A percentile compares a stretch with the other conserved stretches of the same genome.
phyloP scores from a whole-genome alignment of 2,888 invertebrate genomes.

The Boloria selene region DNA sequence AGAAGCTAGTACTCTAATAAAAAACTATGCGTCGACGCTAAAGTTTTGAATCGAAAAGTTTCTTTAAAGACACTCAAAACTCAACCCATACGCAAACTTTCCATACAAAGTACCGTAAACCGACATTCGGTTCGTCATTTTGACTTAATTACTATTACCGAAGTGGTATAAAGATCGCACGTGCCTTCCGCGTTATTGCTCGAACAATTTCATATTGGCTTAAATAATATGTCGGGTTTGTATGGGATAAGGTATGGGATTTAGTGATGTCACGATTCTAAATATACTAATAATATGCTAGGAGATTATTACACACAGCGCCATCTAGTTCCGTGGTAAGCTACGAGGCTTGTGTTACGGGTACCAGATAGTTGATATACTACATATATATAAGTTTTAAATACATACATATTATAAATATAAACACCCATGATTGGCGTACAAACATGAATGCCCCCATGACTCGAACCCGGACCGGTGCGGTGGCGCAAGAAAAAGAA shows the following conservation, averaged over 20 bases:
- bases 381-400: no score
- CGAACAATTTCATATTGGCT: conserved; percentile 78
- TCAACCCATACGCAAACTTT: conserved; percentile 22
- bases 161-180: conserved; percentile 52
- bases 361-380: no score
- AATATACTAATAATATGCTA: no score
- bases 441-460: no score
- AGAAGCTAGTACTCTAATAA: background rate
- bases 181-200: conserved; percentile 73
- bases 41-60: conserved; percentile 22
- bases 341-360: no score
- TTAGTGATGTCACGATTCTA: background rate
- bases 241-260: conserved; percentile 16
- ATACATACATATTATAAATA: no score
- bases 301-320: no score
- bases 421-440: no score
- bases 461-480: no score
- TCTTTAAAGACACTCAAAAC: conserved; percentile 7
- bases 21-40: background rate
- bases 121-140: conserved; percentile 37
- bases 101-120: conserved; percentile 26
- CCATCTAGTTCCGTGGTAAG: no score
- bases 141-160: conserved; percentile 39
- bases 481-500: no score
- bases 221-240: conserved; percentile 69